Base-by-base conservation (phyloP, 2,113 vertebrate genomes). In the Oncorhynchus gorbuscha region DNA sequence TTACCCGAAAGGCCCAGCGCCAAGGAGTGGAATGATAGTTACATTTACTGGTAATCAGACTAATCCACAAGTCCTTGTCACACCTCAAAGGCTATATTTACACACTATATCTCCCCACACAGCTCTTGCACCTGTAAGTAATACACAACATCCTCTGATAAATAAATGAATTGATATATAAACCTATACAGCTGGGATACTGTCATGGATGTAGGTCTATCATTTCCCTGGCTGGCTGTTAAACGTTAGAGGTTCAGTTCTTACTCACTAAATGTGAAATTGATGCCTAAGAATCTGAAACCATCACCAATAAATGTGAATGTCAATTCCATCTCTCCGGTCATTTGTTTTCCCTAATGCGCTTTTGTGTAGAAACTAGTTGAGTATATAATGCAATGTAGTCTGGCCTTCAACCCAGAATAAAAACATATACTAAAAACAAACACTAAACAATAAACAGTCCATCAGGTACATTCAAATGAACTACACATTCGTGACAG, bases 211-310 rank as follows among this genome's bases (percentile, higher is more conserved):
- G 13, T 87, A 84, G 69, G 83, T 75, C 76, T 85, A 79, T 86
- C 83, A 85, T 26, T 2, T 39, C 78, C 61, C 48, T 71, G 77
- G 61, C 75, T 69, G 3, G 68, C 78, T 80, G 80, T 86, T 85
- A 79, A 83, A 86, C 81, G 68, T 4, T 74, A 73, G 71, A 89
- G 69, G 83, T 84, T 73, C 84, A 88, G 82, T 86, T 84, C 72
- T 75, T 88, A 84, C 85, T 88, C 84, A 85, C 76, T 84, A 85
- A 72, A 88, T 78, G 83, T 90, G 87, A 90, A 92, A 92, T 89
- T 88, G 86, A 83, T 81, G 84, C 76, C 76, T 84, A 91, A 89
- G 87, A 85, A 83, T 65, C 80, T 35, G 87, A 85, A 90, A 91
- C 84, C 35, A 69, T 62, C 12, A 49, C 81, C 76, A 69, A 64